Conservation (phyloP, 2,797 vertebrate species). For the Dromococcyx pavoninus region DNA sequence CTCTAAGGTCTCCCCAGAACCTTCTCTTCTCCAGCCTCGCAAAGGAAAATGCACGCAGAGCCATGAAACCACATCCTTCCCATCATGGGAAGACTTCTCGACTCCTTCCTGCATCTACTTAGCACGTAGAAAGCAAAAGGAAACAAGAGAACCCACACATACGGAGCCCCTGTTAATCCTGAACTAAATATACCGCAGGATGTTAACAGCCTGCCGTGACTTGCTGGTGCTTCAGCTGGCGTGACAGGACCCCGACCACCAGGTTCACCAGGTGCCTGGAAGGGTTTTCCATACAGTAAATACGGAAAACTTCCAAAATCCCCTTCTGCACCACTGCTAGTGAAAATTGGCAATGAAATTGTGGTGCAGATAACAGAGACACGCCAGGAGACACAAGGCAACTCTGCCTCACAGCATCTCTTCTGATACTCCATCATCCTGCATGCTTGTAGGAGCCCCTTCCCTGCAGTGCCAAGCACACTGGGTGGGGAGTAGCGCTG, state of each 20-base stretch:
- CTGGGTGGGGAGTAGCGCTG: not conserved
- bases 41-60: not conserved
- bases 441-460: not conserved
- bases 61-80: not conserved
- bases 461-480: not conserved
- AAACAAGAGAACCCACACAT: constrained; percentile 47
- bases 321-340: not conserved
- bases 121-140: constrained; percentile 34
- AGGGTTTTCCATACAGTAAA: not conserved
- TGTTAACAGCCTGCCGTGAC: constrained; percentile 19
- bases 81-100: not conserved
- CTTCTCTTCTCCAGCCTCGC: not conserved
- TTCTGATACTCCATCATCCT: not conserved
- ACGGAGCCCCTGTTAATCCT: constrained; percentile 27
- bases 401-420: not conserved
- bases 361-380: not conserved
- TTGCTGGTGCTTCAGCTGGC: not conserved
- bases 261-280: accelerated
- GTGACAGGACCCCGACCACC: not conserved
- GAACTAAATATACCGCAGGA: constrained; percentile 43
- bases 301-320: not conserved
- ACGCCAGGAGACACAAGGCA: not conserved
- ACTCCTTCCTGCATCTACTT: constrained; percentile 55
- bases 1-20: no score
- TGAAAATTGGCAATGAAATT: not conserved